Evolutionary conservation across 2,888 invertebrate species (phyloP).

Genomic region (Noctua janthina): DNA sequence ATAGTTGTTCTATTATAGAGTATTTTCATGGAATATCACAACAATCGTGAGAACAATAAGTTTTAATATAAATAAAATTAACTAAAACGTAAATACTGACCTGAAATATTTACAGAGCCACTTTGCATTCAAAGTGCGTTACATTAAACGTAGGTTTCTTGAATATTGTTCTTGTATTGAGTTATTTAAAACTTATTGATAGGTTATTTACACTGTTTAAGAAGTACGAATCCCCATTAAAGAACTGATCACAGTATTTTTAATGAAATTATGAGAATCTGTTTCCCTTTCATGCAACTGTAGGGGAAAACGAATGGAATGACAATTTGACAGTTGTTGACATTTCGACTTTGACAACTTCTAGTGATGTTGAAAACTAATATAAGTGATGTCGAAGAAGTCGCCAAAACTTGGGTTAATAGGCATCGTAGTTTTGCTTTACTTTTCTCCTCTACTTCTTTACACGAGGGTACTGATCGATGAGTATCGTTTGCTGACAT

Average conservation of each 20-base stretch:
- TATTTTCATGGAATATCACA: slow-evolving; percentile 1
- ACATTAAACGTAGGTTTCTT: slow-evolving; percentile 2
- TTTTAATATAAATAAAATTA: slow-evolving; percentile 19
- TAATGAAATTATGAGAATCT: background rate
- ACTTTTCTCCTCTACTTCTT: no score
- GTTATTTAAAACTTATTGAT: slow-evolving; percentile 15
- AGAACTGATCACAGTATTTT: background rate
- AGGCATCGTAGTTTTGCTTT: background rate
- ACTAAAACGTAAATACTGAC: slow-evolving; percentile 66
- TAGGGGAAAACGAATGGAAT: slow-evolving; percentile 6
- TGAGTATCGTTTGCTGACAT: no score
- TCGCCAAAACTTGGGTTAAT: background rate
- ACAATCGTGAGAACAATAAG: slow-evolving; percentile 27
- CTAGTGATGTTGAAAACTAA: slow-evolving; percentile 1
- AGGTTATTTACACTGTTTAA: slow-evolving; percentile 23
- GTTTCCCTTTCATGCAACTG: slow-evolving; percentile 10
- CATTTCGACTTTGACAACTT: slow-evolving; percentile 17
- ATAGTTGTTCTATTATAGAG: background rate
- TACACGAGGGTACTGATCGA: no score
- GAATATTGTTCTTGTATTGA: slow-evolving; percentile 19
- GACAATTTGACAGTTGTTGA: slow-evolving; percentile 12
- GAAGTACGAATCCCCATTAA: slow-evolving; percentile 20
- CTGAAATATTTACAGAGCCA: slow-evolving; percentile 63
- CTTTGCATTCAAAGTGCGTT: slow-evolving; percentile 52
- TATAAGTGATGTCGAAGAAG: background rate